phyloP scores from a whole-genome alignment of 2,888 invertebrate species.

The Xestia xanthographa region DNA sequence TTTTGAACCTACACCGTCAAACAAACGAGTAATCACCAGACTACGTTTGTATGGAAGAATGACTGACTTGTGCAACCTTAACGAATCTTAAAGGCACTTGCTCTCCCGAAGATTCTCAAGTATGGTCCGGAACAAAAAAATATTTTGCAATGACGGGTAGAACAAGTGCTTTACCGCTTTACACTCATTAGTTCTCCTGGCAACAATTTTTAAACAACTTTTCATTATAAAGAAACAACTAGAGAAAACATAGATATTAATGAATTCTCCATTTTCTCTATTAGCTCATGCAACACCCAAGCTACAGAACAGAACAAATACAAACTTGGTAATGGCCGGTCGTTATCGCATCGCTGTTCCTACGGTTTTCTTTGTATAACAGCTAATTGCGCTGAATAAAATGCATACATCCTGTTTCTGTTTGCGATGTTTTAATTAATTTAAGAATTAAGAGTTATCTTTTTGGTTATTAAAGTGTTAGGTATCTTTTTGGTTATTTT shows the following conservation, averaged over 20 bases:
- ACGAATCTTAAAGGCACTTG: too few species aligned
- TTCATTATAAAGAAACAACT: neutral
- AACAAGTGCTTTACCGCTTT: too few species aligned
- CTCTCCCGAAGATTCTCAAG: too few species aligned
- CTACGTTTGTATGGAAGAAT: too few species aligned
- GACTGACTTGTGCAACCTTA: too few species aligned
- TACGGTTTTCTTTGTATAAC: neutral
- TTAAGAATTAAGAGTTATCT: too few species aligned
- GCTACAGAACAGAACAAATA: slow-evolving; percentile 28
- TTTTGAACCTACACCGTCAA: too few species aligned
- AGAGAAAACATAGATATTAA: neutral
- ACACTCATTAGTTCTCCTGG: neutral
- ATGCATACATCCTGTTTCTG: slow-evolving; percentile 20
- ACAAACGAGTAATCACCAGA: too few species aligned
- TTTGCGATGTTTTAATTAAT: neutral
- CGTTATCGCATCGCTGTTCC: slow-evolving; percentile 28
- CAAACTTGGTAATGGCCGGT: slow-evolving; percentile 29
- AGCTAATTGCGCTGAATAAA: slow-evolving; percentile 29
- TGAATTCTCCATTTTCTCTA: slow-evolving; percentile 1
- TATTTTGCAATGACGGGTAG: too few species aligned
- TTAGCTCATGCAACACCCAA: slow-evolving; percentile 22
- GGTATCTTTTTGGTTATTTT: too few species aligned
- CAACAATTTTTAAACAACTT: neutral
- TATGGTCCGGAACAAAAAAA: too few species aligned
- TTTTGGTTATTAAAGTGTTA: too few species aligned